Conservation (phyloP, 2,888 invertebrate genomes). For the Plusia festucae region DNA sequence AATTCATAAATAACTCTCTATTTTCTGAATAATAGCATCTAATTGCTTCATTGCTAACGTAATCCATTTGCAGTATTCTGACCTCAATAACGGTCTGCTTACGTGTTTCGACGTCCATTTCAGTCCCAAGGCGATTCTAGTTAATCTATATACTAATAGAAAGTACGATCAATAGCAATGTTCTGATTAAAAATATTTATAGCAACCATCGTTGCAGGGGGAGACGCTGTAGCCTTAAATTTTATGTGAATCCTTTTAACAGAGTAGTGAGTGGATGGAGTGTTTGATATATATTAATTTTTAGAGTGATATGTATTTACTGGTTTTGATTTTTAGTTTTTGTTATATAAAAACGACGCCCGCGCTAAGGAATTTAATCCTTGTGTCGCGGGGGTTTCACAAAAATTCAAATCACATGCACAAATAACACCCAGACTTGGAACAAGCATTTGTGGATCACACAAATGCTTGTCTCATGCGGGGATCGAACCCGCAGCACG, state of each 20-base stretch:
- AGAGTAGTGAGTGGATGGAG: constrained; percentile 23
- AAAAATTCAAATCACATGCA: no score
- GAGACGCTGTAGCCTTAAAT: constrained; percentile 38
- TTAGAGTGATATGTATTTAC: no score
- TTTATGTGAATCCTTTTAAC: constrained; percentile 35
- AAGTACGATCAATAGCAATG: constrained; percentile 38
- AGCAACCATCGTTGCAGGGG: constrained; percentile 35
- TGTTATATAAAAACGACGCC: no score
- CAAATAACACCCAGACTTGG: no score
- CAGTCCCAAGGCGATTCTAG: constrained; percentile 20
- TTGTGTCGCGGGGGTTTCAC: no score
- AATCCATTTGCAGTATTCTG: background rate
- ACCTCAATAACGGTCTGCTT: background rate
- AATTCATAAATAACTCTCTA: background rate
- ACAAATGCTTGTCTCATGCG: no score
- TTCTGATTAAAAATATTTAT: constrained; percentile 51
- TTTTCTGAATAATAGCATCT: background rate
- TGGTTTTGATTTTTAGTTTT: no score
- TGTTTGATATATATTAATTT: no score
- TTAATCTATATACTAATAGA: constrained; percentile 32
- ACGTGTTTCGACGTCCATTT: constrained; percentile 10
- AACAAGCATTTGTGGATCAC: no score
- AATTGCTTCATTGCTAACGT: background rate
- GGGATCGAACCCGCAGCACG: no score
- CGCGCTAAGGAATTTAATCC: no score